A percentile compares a stretch with the other conserved stretches of the same genome.
Evolutionary conservation across 2,888 invertebrate species (phyloP).

Genomic region (Crocallis elinguaria): DNA sequence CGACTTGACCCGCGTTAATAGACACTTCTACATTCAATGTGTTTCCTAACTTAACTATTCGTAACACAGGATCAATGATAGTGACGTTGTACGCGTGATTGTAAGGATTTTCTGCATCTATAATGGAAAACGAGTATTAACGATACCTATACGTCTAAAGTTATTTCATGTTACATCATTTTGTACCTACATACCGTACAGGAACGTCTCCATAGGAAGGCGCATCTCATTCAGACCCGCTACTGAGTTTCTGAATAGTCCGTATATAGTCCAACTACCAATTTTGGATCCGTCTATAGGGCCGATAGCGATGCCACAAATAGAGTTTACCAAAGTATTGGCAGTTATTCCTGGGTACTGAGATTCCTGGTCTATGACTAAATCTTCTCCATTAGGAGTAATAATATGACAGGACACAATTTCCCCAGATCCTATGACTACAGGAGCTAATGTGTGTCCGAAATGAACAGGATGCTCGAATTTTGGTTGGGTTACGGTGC

Average conservation of each 20-base stretch:
- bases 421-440: constrained; percentile 34
- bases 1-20: constrained; percentile 33
- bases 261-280: constrained; percentile 54
- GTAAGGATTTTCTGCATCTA: constrained; percentile 50
- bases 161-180: background rate
- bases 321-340: constrained; percentile 15
- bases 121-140: constrained; percentile 30
- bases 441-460: constrained; percentile 44
- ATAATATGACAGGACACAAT: constrained; percentile 50
- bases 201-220: constrained; percentile 45
- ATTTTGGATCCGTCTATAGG: constrained; percentile 43
- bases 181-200: constrained; percentile 52
- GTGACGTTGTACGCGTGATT: constrained; percentile 55
- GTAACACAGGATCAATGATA: constrained; percentile 25
- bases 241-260: constrained; percentile 35
- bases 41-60: constrained; percentile 43
- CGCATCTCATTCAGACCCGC: constrained; percentile 39
- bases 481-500: background rate
- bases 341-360: constrained; percentile 47
- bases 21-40: constrained; percentile 36
- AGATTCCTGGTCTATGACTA: constrained; percentile 40
- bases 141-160: background rate
- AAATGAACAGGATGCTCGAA: constrained; percentile 49
- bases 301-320: constrained; percentile 49
- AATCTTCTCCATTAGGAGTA: constrained; percentile 53